A percentile compares a stretch with the other conserved stretches of the same genome.
These are phyloP conservation scores for Drosophila falleni DNA, from an alignment of 2,888 invertebrate genomes.

Conservation along the genomic window DNA sequence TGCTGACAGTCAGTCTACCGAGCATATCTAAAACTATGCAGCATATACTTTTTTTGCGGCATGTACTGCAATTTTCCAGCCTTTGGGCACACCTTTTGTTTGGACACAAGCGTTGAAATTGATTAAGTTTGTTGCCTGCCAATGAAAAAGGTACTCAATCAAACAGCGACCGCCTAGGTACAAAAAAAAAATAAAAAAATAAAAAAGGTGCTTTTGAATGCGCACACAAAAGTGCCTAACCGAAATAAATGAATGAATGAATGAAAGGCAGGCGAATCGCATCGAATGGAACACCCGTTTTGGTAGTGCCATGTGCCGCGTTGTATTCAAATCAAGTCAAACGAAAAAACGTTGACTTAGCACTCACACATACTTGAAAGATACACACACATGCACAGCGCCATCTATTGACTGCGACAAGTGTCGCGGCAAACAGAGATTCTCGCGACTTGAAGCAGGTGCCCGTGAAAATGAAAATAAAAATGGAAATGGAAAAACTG, in stretches of 20 bases:
- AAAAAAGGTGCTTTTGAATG: constrained; percentile 49
- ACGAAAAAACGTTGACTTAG: constrained; percentile 75
- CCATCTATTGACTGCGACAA: constrained; percentile 50
- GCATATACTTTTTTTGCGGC: constrained; percentile 16
- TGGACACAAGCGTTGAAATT: constrained; percentile 76
- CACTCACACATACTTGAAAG: constrained; percentile 55
- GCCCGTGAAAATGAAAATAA: constrained; percentile 41
- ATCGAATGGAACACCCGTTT: constrained; percentile 12
- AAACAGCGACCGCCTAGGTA: constrained; percentile 44
- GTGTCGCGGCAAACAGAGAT: constrained; percentile 39
- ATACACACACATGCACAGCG: constrained; percentile 18
- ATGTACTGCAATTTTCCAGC: constrained; percentile 64
- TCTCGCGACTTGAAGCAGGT: constrained; percentile 19
- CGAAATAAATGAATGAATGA: constrained; percentile 66
- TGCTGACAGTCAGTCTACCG: constrained; percentile 33
- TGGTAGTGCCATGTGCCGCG: constrained; percentile 18
- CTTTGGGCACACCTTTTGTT: constrained; percentile 75
- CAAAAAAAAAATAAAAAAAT: constrained; percentile 11
- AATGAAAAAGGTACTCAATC: constrained; percentile 77
- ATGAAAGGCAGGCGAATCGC: constrained; percentile 29
- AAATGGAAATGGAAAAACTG: constrained; percentile 26
- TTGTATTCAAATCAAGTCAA: constrained; percentile 76
- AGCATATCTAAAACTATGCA: constrained; percentile 59
- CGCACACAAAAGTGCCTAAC: constrained; percentile 57
- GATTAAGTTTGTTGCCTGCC: constrained; percentile 79